These are phyloP conservation scores for Gambusia holbrooki DNA, from an alignment of 2,113 vertebrate genomes.

Conservation along the genomic window DNA sequence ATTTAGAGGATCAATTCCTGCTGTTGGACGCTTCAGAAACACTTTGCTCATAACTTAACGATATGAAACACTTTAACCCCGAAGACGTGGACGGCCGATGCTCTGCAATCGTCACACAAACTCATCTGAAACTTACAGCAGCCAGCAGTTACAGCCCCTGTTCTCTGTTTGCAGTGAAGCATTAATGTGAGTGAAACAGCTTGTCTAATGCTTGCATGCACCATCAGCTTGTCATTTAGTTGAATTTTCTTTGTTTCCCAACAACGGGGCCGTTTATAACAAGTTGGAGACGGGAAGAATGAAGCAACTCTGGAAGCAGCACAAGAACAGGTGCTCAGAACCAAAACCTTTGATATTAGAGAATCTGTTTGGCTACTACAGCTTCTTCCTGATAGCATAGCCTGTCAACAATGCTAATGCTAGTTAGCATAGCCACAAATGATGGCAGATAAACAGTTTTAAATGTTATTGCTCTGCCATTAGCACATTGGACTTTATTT, in stretches of 20 bases:
- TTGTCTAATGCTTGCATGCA: conserved; percentile 18
- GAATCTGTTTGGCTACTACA: neutral
- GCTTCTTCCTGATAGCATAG: too few relatives aligned
- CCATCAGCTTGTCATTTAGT: conserved; percentile 20
- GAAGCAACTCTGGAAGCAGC: conserved; percentile 2
- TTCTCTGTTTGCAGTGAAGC: neutral
- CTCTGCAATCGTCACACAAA: neutral
- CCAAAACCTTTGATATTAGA: neutral
- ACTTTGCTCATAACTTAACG: neutral
- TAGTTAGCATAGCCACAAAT: too few relatives aligned
- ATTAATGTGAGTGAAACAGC: neutral
- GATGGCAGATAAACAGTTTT: too few relatives aligned
- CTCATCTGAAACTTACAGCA: neutral
- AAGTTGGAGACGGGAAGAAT: conserved; percentile 8
- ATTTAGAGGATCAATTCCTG: neutral
- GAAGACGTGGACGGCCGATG: neutral
- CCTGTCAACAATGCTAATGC: too few relatives aligned
- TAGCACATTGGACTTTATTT: too few relatives aligned
- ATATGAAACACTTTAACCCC: too few relatives aligned
- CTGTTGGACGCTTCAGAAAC: neutral
- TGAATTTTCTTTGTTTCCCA: conserved; percentile 20
- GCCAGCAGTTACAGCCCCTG: conserved; percentile 11
- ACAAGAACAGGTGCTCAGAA: neutral
- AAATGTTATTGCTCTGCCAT: too few relatives aligned
- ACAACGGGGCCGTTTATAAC: conserved; percentile 19